Base-by-base conservation (phyloP, 2,797 vertebrate genomes). In the Periparus ater region DNA sequence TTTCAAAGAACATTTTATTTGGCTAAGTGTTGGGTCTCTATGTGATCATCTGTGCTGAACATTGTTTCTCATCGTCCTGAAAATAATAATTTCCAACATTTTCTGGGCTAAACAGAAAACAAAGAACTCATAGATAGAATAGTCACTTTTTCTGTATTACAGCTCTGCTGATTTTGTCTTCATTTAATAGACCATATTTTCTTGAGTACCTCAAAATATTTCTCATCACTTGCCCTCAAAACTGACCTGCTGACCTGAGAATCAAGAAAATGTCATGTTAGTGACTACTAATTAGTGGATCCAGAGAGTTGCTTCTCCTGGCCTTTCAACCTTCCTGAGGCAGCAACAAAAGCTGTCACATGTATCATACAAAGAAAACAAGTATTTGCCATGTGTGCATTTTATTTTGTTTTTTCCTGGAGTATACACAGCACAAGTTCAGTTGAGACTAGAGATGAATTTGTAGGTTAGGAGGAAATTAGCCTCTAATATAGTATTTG, bases 251-350 rank as follows among this genome's bases (percentile, higher is more conserved):
- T 96, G 97, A 98, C 98, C 98, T 95, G 71, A 88, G 96, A 98
- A 98, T 98, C 98, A 97, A 97, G 94, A 93, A 97, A 93, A 96
- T 98, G 97, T 98, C 98, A 98, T 96, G 96, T 97, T 97, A 96
- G 97, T 97, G 97, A 97, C 97, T 98, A 97, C 98, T 98, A 99
- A 99, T 98, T 98, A 98, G 98, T 89, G 95, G 89, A 96, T 96
- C 93, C 93, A 91, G 93, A 96, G 96, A 96, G 96, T 94, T 96
- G 86, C 97, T 97, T 97, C 92, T 94, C 89, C 88, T 98, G 98
- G 96, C 98, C 98, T 98, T 97, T 97, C 97, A 97, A 96, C 98
- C 98, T 97, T 97, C 85, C 54, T 66, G 76, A 96, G 91, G 80
- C 89, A 74, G 91, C 88, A 90, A 85, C 94, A 91, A 92, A 95